Base-by-base conservation (phyloP, 2,888 invertebrate species). In the Sesia apiformis region DNA sequence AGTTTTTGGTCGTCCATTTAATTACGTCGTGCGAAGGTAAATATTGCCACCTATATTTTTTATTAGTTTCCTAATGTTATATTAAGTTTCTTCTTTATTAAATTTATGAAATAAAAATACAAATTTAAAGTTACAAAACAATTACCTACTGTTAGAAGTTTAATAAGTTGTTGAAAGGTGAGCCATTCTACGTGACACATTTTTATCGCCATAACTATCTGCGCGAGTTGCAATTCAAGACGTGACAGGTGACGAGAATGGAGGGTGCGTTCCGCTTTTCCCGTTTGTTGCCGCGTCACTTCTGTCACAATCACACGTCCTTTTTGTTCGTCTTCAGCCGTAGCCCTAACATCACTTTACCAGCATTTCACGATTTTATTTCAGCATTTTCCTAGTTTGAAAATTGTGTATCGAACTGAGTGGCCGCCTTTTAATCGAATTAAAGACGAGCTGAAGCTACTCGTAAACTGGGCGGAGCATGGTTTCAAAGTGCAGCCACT, bases 241-340 rank as follows among this genome's bases (percentile, higher is more conserved):
- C 57, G 62, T 68, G 76, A 73, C 74, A 77, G 70, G 68, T 76
- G 78, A 74, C 69, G 65, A 61, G 63, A 71, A 70, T 72, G 63
- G 66, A 58, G 54, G 65, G 64, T 59, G 59, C 55, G 61, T 62
- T 57, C 58, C 58, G 62, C 61, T 63, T 61, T 57, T 61, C 55
- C 62, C 54, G 56, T 59, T 57, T 60, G 60, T 59, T 59, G 58
- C 52, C 56, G 55, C 57, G 58, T 60, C 61, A 61, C 58, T 61
- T 58, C 53, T 61, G 62, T 63, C 65, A 63, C 60, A 64, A 60
- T 61, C 61, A 61, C 59, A 57, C 57, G 56, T 56, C 56, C 58
- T 57, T 60, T 58, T 62, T 61, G 57, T 61, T 60, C 58, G 58
- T 58, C 60, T 57, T 55, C 53, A 52, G 57, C 59, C 56, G 54